phyloP scores from a whole-genome alignment of 2,113 vertebrate genomes.

The Hydrochoerus hydrochaeris region DNA sequence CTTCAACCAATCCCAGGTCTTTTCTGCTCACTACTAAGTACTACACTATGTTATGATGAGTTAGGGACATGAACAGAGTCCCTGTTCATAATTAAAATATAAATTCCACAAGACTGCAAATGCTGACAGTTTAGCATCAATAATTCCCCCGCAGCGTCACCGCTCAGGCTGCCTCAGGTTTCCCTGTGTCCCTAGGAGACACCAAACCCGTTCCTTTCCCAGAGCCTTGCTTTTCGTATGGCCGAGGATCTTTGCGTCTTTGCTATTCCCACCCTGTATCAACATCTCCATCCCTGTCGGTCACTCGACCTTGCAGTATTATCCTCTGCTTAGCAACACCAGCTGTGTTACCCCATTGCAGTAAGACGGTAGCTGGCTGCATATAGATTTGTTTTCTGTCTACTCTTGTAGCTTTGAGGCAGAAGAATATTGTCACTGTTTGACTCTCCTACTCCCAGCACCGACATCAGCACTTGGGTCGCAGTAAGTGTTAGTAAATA shows the following conservation, averaged over 20 bases:
- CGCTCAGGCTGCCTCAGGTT: background rate
- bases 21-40: background rate
- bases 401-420: background rate
- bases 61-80: background rate
- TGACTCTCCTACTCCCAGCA: background rate
- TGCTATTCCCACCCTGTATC: background rate
- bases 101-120: background rate
- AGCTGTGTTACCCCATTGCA: background rate
- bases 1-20: background rate
- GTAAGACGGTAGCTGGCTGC: background rate
- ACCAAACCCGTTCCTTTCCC: background rate
- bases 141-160: background rate
- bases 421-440: background rate
- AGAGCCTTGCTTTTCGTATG: rapidly evolving
- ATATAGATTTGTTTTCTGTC: rapidly evolving
- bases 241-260: too few relatives aligned
- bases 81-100: too few relatives aligned
- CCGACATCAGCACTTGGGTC: background rate
- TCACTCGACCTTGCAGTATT: too few relatives aligned
- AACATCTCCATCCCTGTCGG: rapidly evolving
- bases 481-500: background rate
- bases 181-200: too few relatives aligned
- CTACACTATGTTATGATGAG: too few relatives aligned
- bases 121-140: background rate
- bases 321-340: background rate